A percentile compares a stretch with the other conserved stretches of the same genome.
Conservation (phyloP, 2,113 vertebrate genomes). For the Trichechus manatus region DNA sequence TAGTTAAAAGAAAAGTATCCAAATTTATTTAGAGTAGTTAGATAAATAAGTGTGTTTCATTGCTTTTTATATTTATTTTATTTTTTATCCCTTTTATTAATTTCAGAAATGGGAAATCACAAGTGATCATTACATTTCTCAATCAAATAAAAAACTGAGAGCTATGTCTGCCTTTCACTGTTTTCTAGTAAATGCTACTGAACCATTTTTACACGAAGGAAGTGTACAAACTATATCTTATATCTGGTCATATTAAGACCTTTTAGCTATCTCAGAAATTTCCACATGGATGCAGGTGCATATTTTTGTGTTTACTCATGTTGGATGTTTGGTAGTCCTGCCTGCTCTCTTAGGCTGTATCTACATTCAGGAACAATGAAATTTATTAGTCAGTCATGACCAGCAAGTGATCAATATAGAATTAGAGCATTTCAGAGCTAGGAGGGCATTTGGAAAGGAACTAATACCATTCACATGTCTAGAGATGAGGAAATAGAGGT, state of each 20-base stretch:
- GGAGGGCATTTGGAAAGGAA: not conserved
- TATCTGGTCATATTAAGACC: not conserved
- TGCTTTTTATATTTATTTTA: not conserved
- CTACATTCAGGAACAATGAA: not conserved
- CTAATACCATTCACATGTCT: not conserved
- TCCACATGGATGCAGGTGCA: not conserved
- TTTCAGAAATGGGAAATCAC: not conserved
- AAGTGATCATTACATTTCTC: not conserved
- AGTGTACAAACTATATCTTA: not conserved
- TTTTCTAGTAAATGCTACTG: not conserved
- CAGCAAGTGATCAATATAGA: not conserved
- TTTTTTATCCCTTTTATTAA: not conserved
- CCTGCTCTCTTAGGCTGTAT: not conserved
- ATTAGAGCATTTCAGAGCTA: not conserved
- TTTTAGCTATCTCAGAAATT: not conserved
- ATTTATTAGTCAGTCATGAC: not conserved
- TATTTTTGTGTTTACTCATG: not conserved
- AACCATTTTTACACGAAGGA: not conserved
- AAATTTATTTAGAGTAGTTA: not conserved
- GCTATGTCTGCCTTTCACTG: not conserved
- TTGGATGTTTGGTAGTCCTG: not conserved
- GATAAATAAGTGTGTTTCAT: not conserved
- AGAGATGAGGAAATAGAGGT: not conserved
- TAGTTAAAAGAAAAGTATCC: not conserved
- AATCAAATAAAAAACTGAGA: not conserved